Base-by-base conservation (phyloP, 2,888 invertebrate genomes). In the Operophtera brumata region DNA sequence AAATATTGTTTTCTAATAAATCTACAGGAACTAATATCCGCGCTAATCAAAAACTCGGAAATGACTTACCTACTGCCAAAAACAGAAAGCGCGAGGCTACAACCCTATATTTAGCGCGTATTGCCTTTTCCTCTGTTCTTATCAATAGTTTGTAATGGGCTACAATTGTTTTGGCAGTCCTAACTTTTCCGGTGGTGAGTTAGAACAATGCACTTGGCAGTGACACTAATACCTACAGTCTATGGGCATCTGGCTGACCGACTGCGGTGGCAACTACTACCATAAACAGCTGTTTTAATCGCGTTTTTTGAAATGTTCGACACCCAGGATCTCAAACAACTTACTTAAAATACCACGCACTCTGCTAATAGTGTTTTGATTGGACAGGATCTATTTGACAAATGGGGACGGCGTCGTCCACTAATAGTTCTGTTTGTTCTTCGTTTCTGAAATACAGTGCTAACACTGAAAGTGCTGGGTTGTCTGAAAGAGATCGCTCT, bases 141-240 rank as follows among this genome's bases (percentile, higher is more conserved):
- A 76, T 78, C 74, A 80, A 80, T 82, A 82, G 75, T 58, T 60
- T 55, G 78, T 76, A 84, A 84, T 74, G 76, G 69, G 66, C 80
- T 84, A 73, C 69, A 83, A 65, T 69, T 34, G 60, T 67, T 67
- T 80, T 82, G 84, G 83, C 84, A 82, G 58, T 69, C 71, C 71
- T 72, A 69, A 58, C 65, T 69, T 70, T 78, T 74, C 76, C 75
- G 70, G 65, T 47, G 66, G 61, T 47, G 66, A 61, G 65, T 61
- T 69, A 67, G 66, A 77, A 83, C 81, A 81, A 82, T 84, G 81
- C 71, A 74, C 82, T 86, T 87, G 87, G 83, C 86, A 84, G 67
- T 83, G 79, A 78, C 78, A 78, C 69, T n/a, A n/a, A n/a, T n/a
- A n/a, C 77, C 71, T 40, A n/a, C n/a, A n/a, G 32, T 0, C 4